phyloP scores from a whole-genome alignment of 2,888 invertebrate species.

The Hemistola chrysoprasaria region DNA sequence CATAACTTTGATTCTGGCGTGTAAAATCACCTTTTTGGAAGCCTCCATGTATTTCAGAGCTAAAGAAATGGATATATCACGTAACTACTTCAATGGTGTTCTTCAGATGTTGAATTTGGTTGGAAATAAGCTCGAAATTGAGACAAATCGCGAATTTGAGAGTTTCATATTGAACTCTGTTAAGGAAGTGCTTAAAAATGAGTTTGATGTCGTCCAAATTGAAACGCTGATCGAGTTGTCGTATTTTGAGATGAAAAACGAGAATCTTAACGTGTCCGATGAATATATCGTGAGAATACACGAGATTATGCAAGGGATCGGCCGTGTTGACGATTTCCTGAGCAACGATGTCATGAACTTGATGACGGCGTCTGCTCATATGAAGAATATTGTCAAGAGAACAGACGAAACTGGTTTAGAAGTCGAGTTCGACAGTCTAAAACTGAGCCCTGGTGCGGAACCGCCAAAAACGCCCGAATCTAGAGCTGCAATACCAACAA shows the following conservation, averaged over 20 bases:
- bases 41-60: slow-evolving; percentile 54
- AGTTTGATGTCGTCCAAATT: slow-evolving; percentile 40
- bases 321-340: slow-evolving; percentile 36
- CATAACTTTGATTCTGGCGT: slow-evolving; percentile 37
- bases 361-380: slow-evolving; percentile 46
- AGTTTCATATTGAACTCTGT: slow-evolving; percentile 42
- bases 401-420: slow-evolving; percentile 40
- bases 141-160: slow-evolving; percentile 36
- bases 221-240: slow-evolving; percentile 54
- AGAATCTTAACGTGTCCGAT: slow-evolving; percentile 43
- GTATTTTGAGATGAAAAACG: slow-evolving; percentile 51
- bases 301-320: slow-evolving; percentile 46
- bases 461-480: slow-evolving; percentile 48
- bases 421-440: slow-evolving; percentile 32
- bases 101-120: slow-evolving; percentile 36
- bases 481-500: slow-evolving; percentile 35
- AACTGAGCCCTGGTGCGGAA: slow-evolving; percentile 13
- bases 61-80: slow-evolving; percentile 53
- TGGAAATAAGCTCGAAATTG: slow-evolving; percentile 35
- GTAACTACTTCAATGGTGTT: slow-evolving; percentile 57
- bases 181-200: no score
- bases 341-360: slow-evolving; percentile 57
- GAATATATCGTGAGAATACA: slow-evolving; percentile 52
- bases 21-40: slow-evolving; percentile 45
- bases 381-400: slow-evolving; percentile 37